Evolutionary conservation across 2,888 invertebrate genomes (phyloP), one percentile per base, ranked within the genome.

Genomic region (Meiosimyza decipiens): DNA sequence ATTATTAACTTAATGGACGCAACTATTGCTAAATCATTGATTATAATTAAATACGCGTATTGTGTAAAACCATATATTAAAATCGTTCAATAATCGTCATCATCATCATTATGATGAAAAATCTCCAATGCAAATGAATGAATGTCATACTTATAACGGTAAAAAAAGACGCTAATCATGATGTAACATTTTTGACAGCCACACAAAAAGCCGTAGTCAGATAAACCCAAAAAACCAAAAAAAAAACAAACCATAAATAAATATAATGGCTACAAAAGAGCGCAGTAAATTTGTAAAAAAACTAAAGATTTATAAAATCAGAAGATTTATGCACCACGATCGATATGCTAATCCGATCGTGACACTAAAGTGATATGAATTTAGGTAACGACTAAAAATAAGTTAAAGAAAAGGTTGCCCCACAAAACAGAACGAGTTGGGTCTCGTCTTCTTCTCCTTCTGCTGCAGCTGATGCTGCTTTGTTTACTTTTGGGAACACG

Each of bases 71-170:
- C 40, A 40, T 40, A 40, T 40, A 40, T 40, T 40, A 40, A 40
- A 40, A 40, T 40, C 40, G 40, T 40, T 40, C 40, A 40, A 40
- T 9, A 40, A 40, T 40, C 40, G 6, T 40, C 40, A 40, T 40
- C 40, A 40, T 40, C 40, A 40, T 40, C 40, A 9, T 40, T 40
- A 40, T 54, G 16, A 54, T 54, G 54, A 54, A 16, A 33, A 60
- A 65, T 70, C 70, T 70, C 49, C 62, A 71, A 73, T 73, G 62
- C 73, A 73, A 73, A 73, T 73, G 60, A 47, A 64, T 57, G 71
- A 73, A 71, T 67, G 66, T 71, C 67, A 73, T 71, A 66, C 67
- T 57, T 28, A 68, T 69, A 74, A 72, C 69, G 69, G 71, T 71
- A 47, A 60, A 72, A 62, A 47, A 47, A 52, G 22, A 67, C 49